Percentiles rank a stretch among this genome's conserved stretches.
These are phyloP conservation scores for Parnassius mnemosyne DNA, from an alignment of 2,888 invertebrate genomes.

Conservation along the genomic window DNA sequence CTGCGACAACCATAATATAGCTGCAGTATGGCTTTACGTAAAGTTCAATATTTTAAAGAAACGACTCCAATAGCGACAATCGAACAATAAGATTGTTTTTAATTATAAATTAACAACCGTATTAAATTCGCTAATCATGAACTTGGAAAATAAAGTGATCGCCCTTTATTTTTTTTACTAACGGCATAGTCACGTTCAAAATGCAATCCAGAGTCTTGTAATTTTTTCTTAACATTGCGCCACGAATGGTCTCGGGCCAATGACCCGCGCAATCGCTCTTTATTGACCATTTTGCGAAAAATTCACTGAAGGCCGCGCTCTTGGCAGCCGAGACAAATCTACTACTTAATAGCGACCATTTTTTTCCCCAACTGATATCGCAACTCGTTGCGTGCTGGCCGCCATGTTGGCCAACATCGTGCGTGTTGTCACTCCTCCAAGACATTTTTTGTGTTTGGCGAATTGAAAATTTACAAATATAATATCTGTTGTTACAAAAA, in stretches of 20 bases:
- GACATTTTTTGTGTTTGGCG: slow-evolving; percentile 14
- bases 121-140: slow-evolving; percentile 14
- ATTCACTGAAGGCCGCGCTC: slow-evolving; percentile 60
- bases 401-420: slow-evolving; percentile 48
- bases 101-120: slow-evolving; percentile 20
- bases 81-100: slow-evolving; percentile 3
- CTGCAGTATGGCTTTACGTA: no score
- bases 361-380: slow-evolving; percentile 43
- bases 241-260: slow-evolving; percentile 48
- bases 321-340: slow-evolving; percentile 71
- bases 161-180: slow-evolving; percentile 21
- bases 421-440: slow-evolving; percentile 44
- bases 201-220: slow-evolving; percentile 49
- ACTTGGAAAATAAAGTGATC: slow-evolving; percentile 1
- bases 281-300: slow-evolving; percentile 62
- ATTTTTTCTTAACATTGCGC: slow-evolving; percentile 36
- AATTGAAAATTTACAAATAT: slow-evolving; percentile 25
- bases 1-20: no score
- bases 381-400: slow-evolving; percentile 56
- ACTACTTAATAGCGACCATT: slow-evolving; percentile 58
- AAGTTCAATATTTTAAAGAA: no score
- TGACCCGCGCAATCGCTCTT: slow-evolving; percentile 57
- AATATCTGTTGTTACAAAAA: slow-evolving; percentile 19
- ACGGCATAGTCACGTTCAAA: slow-evolving; percentile 50
- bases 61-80: no score